Conservation (phyloP, 2,888 invertebrate species). For the Heliothis peltigera region DNA sequence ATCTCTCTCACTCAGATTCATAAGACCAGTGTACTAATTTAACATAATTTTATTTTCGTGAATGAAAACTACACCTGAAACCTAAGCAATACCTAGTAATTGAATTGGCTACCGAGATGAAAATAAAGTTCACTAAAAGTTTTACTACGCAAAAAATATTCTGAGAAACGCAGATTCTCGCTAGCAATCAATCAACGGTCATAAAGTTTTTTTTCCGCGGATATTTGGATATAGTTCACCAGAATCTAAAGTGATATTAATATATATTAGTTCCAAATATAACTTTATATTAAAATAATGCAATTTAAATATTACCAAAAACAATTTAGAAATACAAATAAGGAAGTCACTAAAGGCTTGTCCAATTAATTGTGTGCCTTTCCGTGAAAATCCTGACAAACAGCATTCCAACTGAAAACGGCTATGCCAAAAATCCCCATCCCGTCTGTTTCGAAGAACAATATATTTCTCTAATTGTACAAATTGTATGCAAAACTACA, state of each 20-base stretch:
- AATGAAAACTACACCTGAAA: neutral
- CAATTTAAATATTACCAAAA: slow-evolving; percentile 12
- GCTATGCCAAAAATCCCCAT: slow-evolving; percentile 34
- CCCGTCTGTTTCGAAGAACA: neutral
- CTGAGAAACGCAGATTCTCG: neutral
- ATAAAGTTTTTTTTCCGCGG: neutral
- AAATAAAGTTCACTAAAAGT: too few species aligned
- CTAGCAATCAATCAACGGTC: neutral
- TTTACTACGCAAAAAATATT: neutral
- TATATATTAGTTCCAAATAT: too few species aligned
- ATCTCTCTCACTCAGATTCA: too few species aligned
- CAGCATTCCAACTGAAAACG: slow-evolving; percentile 20
- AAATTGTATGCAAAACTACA: slow-evolving; percentile 11
- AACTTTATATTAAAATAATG: neutral
- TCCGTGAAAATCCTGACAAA: slow-evolving; percentile 18
- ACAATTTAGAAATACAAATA: slow-evolving; percentile 3
- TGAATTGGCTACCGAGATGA: neutral
- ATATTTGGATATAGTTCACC: neutral
- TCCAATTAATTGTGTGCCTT: slow-evolving; percentile 35
- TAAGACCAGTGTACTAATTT: neutral
- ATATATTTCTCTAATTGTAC: slow-evolving; percentile 21
- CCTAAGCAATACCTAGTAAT: neutral
- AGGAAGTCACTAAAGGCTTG: slow-evolving; percentile 22
- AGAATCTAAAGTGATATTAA: too few species aligned
- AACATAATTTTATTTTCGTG: neutral